Base-by-base conservation (phyloP, 1,140 invertebrate species). In the Trichonephila inaurata region DNA sequence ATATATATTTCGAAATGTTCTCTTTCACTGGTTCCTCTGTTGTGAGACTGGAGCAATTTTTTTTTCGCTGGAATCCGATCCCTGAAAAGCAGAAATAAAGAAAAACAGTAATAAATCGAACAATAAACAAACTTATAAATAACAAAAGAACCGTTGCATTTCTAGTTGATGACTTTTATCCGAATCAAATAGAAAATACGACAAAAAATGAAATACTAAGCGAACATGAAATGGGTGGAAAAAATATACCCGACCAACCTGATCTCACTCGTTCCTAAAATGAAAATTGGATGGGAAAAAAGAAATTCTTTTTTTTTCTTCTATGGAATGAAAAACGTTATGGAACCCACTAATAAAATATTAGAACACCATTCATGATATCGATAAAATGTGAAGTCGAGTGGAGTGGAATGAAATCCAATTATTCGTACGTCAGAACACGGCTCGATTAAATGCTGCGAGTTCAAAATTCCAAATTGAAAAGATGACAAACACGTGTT, bases 401-500 rank as follows among this genome's bases (percentile, higher is more conserved):
- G 82, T 83, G 4, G 33, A 40, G 72, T 40, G 72, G 89, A 82
- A 83, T 61, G 61, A 85, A 92, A 92, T 92, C 77, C 90, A 92
- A 92, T 92, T 92, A 92, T 92, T 92, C 90, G 24, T 24, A 62
- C 10, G 90, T 85, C 82, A 91, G 33, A 40, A 19, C 33, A 21
- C n/a, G 51, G 81, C 72, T 40, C 90, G 90, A 92, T 92, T 92
- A 92, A 92, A 92, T 85, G 81, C 90, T 18, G 14, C 28, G 19
- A 8, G 90, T 92, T 92, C 90, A 92, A 85, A 92, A 81, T n/a
- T 92, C 90, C 90, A 92, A 92, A 92, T 92, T 85, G 90, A 85
- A 92, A 92, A 92, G 90, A 92, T 92, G 90, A 92, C 90, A 92
- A 92, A 92, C 90, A 92, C 72, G 72, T 92, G 90, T 92, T 92